Base-by-base conservation (phyloP, 2,888 invertebrate species). In the Podotricha telesiphe region DNA sequence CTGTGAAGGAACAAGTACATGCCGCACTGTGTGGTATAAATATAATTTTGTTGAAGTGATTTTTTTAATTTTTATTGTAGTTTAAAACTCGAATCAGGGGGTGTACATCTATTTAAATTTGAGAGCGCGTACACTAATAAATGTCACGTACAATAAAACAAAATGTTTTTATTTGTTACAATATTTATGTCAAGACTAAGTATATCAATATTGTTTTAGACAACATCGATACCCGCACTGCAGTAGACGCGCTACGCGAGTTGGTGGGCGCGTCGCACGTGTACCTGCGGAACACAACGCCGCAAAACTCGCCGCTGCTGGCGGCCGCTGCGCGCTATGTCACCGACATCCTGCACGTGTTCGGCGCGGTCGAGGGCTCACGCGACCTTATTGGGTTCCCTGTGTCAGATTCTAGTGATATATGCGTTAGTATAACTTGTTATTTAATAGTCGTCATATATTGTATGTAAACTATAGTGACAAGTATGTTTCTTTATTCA, bases 221-320 rank as follows among this genome's bases (percentile, higher is more conserved):
- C 89, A 99, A 98, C 85, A 94, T 99, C 67, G 99, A 99, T 90
- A 99, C 99, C 0, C 95, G 97, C 77, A 94, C 94, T n/a, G 96
- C 96, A 0, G 82, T 99, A 65, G 98, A 99, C 81, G 93, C 94
- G 0, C 89, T 99, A 2, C 94, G 98, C 71, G 98, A 98, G 81
- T 89, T 99, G 61, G 96, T 99, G n/a, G 94, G 95, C 2, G 93
- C 95, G n/a, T 94, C 95, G 72, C 99, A 99, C 91, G 94, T 97
- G 76, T 99, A 98, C 88, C 94, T 98, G 73, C 96, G 81, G 94
- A 95, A 78, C 88, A 93, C 75, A 87, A 86, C 71, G 83, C 94
- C 75, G 86, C 94, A 79, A 82, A 94, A 95, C 86, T 89, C 95
- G 65, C 93, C 96, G 51, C 87, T 99, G 66, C 91, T 99, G 56